phyloP scores from a whole-genome alignment of 1,140 invertebrate genomes.

The Venturia canescens region DNA sequence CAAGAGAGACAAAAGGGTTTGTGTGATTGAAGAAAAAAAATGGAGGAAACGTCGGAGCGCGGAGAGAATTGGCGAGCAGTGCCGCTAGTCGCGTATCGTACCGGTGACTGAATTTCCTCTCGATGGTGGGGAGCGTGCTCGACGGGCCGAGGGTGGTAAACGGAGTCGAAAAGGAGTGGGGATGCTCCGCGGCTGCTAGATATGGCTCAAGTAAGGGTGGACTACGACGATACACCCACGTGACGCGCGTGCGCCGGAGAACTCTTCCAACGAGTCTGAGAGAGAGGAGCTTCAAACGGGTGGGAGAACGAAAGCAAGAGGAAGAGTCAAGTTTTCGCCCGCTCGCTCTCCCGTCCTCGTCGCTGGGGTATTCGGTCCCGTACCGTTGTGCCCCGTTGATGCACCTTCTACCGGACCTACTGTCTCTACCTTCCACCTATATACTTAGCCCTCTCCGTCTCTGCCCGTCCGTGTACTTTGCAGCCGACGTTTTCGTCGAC shows the following conservation, averaged over 20 bases:
- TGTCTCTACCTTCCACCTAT: constrained; percentile 35
- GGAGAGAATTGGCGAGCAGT: constrained; percentile 66
- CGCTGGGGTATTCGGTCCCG: background rate
- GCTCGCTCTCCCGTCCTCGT: too few species aligned
- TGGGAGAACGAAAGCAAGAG: background rate
- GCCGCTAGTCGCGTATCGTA: constrained; percentile 71
- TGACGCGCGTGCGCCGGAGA: constrained; percentile 56
- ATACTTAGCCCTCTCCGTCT: constrained; percentile 19
- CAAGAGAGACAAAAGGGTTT: background rate
- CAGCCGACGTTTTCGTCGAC: constrained; percentile 11
- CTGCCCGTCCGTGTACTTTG: constrained; percentile 33
- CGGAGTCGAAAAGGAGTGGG: constrained; percentile 55
- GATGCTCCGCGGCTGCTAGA: background rate
- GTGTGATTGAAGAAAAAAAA: constrained; percentile 20
- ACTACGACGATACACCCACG: constrained; percentile 70
- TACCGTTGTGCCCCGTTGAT: background rate
- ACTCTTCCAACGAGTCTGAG: background rate
- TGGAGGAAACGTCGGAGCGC: constrained; percentile 42
- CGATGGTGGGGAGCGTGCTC: constrained; percentile 65
- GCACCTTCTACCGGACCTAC: constrained; percentile 5
- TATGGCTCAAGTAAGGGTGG: constrained; percentile 19
- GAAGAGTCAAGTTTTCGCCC: constrained; percentile 26
- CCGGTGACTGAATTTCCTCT: constrained; percentile 70
- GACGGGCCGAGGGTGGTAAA: constrained; percentile 50
- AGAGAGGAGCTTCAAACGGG: background rate